Evolutionary conservation across 2,113 vertebrate genomes (phyloP).

Genomic region (Hylia prasina): DNA sequence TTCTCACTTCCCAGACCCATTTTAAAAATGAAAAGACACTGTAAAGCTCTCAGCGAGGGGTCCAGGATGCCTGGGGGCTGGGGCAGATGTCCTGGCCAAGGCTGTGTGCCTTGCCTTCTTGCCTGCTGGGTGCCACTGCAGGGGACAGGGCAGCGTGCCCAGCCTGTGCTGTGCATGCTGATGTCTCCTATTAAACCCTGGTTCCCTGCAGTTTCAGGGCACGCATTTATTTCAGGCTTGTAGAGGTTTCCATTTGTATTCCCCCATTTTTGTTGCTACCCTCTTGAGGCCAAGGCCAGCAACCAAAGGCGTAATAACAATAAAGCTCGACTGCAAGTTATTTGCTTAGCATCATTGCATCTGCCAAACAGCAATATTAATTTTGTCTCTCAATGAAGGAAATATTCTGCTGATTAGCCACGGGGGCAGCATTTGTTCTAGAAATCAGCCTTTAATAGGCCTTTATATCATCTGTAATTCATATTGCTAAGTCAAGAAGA

Average conservation of each 20-base stretch:
- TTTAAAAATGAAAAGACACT: neutral
- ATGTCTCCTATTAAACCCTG: neutral
- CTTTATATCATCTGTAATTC: neutral
- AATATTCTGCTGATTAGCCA: constrained; percentile 32
- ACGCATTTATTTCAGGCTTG: neutral
- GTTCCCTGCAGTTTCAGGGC: neutral
- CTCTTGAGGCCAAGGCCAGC: neutral
- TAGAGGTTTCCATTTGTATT: neutral
- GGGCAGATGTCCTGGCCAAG: neutral
- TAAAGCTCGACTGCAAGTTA: constrained; percentile 2
- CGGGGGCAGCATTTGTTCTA: constrained; percentile 25
- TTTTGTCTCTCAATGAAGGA: constrained; percentile 20
- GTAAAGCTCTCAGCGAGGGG: neutral
- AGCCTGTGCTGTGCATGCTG: fast-evolving
- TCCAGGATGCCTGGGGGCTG: neutral
- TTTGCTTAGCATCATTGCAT: neutral
- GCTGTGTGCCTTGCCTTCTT: neutral
- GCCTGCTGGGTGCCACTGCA: neutral
- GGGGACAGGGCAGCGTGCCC: neutral
- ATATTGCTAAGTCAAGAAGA: neutral
- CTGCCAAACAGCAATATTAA: constrained; percentile 24
- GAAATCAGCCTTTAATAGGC: constrained; percentile 18
- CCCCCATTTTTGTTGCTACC: neutral
- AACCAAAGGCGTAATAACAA: neutral
- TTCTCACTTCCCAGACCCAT: neutral